These are phyloP conservation scores for Micromys minutus DNA, from an alignment of 2,113 vertebrate species.

Conservation along the genomic window DNA sequence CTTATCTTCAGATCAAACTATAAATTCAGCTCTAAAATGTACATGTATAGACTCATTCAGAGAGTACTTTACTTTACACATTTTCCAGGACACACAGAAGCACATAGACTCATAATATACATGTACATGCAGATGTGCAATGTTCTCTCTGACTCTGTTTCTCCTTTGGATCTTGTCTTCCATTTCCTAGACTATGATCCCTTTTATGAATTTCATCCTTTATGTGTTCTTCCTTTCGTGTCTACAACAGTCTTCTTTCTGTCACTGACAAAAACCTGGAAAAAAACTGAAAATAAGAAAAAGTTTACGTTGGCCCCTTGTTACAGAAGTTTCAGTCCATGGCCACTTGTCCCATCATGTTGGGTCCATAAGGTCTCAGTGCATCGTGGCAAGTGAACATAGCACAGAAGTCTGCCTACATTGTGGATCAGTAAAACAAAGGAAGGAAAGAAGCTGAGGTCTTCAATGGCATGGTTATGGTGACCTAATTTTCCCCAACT, in stretches of 20 bases:
- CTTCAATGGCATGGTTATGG: neutral
- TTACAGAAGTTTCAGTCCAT: neutral
- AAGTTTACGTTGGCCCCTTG: neutral
- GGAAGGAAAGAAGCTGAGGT: neutral
- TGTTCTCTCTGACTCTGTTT: neutral
- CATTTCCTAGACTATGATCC: neutral
- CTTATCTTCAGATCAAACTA: neutral
- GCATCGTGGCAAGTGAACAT: neutral
- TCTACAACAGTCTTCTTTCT: neutral
- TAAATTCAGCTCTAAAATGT: conserved; percentile 15
- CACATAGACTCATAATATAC: neutral
- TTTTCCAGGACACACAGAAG: neutral
- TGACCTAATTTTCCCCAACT: neutral
- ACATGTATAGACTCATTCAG: neutral
- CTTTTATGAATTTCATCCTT: neutral
- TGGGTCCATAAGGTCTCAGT: neutral
- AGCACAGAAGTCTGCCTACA: neutral
- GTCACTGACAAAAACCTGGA: neutral
- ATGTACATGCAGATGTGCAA: rapidly evolving
- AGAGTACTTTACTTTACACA: neutral
- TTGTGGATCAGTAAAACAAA: neutral
- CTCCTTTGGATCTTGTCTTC: neutral
- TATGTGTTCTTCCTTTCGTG: neutral
- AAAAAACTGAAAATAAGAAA: neutral
- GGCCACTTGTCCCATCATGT: neutral